Percentiles rank a stretch among this genome's conserved stretches.
These are phyloP conservation scores for Callyntrura guangdongensis DNA, from an alignment of 2,888 invertebrate species.

Conservation along the genomic window DNA sequence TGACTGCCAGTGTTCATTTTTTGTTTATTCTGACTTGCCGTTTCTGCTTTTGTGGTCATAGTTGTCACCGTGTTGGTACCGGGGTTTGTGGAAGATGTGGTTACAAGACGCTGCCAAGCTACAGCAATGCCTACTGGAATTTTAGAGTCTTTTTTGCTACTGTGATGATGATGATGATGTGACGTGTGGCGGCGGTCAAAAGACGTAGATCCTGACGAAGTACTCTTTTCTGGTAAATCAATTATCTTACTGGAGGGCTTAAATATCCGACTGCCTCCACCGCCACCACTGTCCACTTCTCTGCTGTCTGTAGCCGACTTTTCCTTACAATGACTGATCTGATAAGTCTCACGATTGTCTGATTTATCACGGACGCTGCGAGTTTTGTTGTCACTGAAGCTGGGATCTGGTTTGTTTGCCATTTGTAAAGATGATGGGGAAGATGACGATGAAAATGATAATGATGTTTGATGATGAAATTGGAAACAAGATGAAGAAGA, in stretches of 20 bases:
- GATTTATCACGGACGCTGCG: constrained; percentile 69
- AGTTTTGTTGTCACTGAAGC: constrained; percentile 16
- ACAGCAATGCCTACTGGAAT: constrained; percentile 84
- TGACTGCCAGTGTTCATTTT: constrained; percentile 51
- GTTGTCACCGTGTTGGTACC: constrained; percentile 56
- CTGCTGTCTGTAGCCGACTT: constrained; percentile 57
- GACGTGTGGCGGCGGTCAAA: constrained; percentile 6
- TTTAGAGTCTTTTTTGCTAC: constrained; percentile 70
- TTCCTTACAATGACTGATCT: constrained; percentile 69
- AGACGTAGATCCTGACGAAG: constrained; percentile 1
- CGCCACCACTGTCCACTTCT: constrained; percentile 41
- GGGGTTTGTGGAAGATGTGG: constrained; percentile 70
- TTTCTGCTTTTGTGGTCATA: constrained; percentile 69
- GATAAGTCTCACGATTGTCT: constrained; percentile 72
- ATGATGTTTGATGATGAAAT: constrained; percentile 50
- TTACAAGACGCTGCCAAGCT: constrained; percentile 83
- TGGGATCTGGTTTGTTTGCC: constrained; percentile 51
- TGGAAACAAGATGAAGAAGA: constrained; percentile 54
- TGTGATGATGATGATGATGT: constrained; percentile 57
- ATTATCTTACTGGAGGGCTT: constrained; percentile 75
- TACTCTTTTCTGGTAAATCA: constrained; percentile 62
- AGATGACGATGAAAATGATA: constrained; percentile 10
- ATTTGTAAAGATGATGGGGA: constrained; percentile 48
- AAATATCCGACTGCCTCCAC: constrained; percentile 43
- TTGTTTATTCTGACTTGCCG: background rate